phyloP scores from a whole-genome alignment of 1,140 invertebrate species.

The Gonioctena quinquepunctata region DNA sequence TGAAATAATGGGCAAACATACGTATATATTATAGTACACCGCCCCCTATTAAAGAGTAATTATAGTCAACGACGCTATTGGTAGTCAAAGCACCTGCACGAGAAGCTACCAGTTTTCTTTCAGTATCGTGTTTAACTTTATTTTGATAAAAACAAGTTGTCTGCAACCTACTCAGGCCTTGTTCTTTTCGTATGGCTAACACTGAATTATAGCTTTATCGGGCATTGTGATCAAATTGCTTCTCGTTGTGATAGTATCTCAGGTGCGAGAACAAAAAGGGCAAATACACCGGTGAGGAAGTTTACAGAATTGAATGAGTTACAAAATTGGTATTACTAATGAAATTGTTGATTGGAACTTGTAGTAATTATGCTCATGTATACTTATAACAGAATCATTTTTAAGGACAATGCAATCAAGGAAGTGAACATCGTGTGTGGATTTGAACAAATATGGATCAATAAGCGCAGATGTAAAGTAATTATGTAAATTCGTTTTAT shows the following conservation, averaged over 20 bases:
- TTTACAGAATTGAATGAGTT: background rate
- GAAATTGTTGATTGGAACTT: background rate
- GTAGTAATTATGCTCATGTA: too few relatives aligned
- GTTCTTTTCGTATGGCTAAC: background rate
- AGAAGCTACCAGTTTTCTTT: conserved; percentile 17
- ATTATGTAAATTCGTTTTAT: background rate
- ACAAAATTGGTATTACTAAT: background rate
- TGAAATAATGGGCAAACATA: conserved; percentile 8
- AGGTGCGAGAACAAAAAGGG: background rate
- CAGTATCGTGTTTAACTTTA: conserved; percentile 10
- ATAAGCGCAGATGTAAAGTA: background rate
- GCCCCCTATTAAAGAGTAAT: conserved; percentile 17
- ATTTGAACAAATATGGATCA: background rate
- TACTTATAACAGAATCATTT: background rate
- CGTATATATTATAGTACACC: conserved; percentile 4
- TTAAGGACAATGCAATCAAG: background rate
- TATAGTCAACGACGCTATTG: conserved; percentile 17
- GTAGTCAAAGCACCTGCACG: conserved; percentile 6
- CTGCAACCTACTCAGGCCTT: background rate
- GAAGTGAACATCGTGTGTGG: background rate
- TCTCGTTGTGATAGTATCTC: background rate
- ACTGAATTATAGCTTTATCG: background rate
- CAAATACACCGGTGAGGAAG: background rate
- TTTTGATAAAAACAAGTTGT: conserved; percentile 15
- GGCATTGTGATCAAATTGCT: background rate